Percentiles rank a stretch among this genome's conserved stretches.
phyloP scores from a whole-genome alignment of 2,113 vertebrate genomes.

The Pseudorasbora parva region DNA sequence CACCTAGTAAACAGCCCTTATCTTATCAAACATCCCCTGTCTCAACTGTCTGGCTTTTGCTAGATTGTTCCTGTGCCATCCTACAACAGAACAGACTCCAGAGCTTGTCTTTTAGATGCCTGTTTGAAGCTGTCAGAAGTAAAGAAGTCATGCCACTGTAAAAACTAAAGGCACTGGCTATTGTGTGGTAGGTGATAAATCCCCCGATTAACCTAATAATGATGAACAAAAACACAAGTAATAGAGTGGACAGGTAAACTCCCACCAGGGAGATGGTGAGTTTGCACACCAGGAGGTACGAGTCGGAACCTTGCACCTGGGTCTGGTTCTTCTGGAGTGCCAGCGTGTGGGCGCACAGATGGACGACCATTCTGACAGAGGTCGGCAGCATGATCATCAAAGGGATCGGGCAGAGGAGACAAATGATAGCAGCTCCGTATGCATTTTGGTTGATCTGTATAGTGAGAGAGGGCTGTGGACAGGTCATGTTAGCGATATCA shows the following conservation, averaged over 20 bases:
- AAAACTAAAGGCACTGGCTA: constrained; percentile 52
- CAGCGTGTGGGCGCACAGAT: constrained; percentile 55
- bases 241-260: constrained; percentile 56
- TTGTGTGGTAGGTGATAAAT: background rate
- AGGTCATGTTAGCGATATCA: background rate
- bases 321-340: constrained; percentile 51
- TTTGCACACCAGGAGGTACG: constrained; percentile 61
- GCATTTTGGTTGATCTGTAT: background rate
- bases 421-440: constrained; percentile 32
- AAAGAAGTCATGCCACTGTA: constrained; percentile 51
- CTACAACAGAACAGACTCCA: constrained; percentile 38
- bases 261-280: constrained; percentile 60
- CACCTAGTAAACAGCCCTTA: no score
- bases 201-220: background rate
- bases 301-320: constrained; percentile 38
- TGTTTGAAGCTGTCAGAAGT: constrained; percentile 58
- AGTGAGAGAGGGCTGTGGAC: constrained; percentile 4
- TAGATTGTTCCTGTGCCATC: constrained; percentile 1
- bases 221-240: constrained; percentile 46
- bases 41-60: constrained; percentile 20
- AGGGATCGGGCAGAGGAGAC: constrained; percentile 54
- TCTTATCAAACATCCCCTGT: constrained; percentile 16
- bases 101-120: constrained; percentile 58
- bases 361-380: constrained; percentile 58
- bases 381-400: constrained; percentile 56